These are phyloP conservation scores for Dorcus parallelipipedus DNA, from an alignment of 2,888 invertebrate genomes.

Conservation along the genomic window DNA sequence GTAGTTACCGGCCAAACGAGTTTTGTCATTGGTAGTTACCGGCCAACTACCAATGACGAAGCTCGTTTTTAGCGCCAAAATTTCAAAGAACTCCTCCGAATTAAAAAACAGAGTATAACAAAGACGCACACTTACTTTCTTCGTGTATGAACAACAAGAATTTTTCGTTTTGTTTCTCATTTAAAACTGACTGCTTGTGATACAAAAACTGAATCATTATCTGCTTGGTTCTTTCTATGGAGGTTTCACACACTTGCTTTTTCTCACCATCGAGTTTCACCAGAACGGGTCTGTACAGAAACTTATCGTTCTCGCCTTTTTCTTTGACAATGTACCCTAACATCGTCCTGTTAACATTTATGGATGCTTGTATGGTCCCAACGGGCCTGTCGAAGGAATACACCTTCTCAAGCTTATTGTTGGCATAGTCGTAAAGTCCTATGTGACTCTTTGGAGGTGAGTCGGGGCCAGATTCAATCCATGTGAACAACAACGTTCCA, in stretches of 20 bases:
- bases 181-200: slow-evolving; percentile 50
- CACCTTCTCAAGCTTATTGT: slow-evolving; percentile 58
- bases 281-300: slow-evolving; percentile 61
- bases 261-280: slow-evolving; percentile 53
- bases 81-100: too few relatives aligned
- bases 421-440: slow-evolving; percentile 61
- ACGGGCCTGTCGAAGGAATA: slow-evolving; percentile 60
- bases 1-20: too few relatives aligned
- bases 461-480: slow-evolving; percentile 48
- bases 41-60: too few relatives aligned
- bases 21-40: too few relatives aligned
- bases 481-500: slow-evolving; percentile 68
- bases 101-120: too few relatives aligned
- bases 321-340: slow-evolving; percentile 67
- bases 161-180: slow-evolving; percentile 55
- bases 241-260: slow-evolving; percentile 43
- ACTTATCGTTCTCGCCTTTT: slow-evolving; percentile 35
- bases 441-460: slow-evolving; percentile 46
- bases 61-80: too few relatives aligned
- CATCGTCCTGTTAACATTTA: slow-evolving; percentile 66
- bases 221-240: slow-evolving; percentile 64
- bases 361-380: slow-evolving; percentile 76
- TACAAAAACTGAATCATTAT: slow-evolving; percentile 78
- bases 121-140: slow-evolving; percentile 60
- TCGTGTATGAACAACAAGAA: slow-evolving; percentile 73